Base-by-base conservation (phyloP, 1,140 invertebrate genomes). In the Ephestia elutella region DNA sequence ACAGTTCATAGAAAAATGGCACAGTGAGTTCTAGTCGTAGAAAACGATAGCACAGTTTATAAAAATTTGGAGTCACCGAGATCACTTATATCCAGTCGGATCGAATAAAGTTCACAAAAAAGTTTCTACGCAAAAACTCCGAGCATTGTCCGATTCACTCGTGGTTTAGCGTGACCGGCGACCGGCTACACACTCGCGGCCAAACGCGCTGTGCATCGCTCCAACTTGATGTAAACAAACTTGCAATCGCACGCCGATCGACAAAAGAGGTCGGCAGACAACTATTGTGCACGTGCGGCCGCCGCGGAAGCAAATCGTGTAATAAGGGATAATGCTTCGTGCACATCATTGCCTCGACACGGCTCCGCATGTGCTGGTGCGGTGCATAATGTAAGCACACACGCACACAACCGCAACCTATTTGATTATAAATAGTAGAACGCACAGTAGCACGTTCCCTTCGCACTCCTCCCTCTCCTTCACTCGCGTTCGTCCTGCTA, bases 391-490 rank as follows among this genome's bases (percentile, higher is more conserved):
- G 80, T 86, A 70, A 73, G 63, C 68, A 84, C 66, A 76, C 80
- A 60, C 75, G 74, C 82, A 87, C 82, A 86, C 85, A 70, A 59
- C 55, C 66, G 66, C 67, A 73, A 64, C 66, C 70, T 75, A 83
- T 86, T 87, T 86, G 80, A 87, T 87, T 86, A 86, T 82, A 86
- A 86, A 87, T 86, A 87, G 85, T 87, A 72, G 78, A 87, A 84
- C 83, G 82, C 83, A 86, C 85, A 80, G 85, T 88, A 88, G 83
- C 83, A 86, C 83, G 86, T 84, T 84, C 83, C 83, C 82, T 87
- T 87, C 78, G 81, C 78, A 81, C 82, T 85, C 74, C 20, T 63
- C 56, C 57, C 11, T 80, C 82, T 66, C 74, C 53, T 69, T 83
- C 67, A 9, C 63, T 20, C 79, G 49, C 20, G 13, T 20, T 51